A percentile compares a stretch with the other conserved stretches of the same genome.
phyloP scores from a whole-genome alignment of 2,888 invertebrate genomes.

The Quadroppia sp. region DNA sequence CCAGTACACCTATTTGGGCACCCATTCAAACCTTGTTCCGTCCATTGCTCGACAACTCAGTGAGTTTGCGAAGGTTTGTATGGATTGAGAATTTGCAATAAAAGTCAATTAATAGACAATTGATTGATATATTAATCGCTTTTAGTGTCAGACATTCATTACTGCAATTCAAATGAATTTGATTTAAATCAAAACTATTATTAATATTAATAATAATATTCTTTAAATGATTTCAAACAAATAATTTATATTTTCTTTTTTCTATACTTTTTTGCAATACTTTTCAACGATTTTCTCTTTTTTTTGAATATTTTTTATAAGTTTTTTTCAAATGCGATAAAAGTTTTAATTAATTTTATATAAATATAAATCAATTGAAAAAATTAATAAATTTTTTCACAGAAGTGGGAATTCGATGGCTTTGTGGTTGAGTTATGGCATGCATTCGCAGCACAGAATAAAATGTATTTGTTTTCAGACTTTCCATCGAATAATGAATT shows the following conservation, averaged over 20 bases:
- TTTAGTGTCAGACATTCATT: no score
- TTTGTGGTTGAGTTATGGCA: constrained; percentile 83
- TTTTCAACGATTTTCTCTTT: no score
- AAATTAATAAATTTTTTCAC: constrained; percentile 53
- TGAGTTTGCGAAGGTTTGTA: constrained; percentile 58
- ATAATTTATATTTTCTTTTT: not conserved
- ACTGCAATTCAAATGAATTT: no score
- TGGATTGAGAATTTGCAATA: not conserved
- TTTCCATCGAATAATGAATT: not conserved
- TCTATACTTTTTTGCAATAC: not conserved
- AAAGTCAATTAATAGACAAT: no score
- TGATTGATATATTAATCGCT: no score
- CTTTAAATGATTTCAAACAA: no score
- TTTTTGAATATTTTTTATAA: no score
- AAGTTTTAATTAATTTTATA: not conserved
- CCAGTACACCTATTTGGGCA: constrained; percentile 68
- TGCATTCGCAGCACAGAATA: constrained; percentile 62
- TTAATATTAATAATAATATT: no score
- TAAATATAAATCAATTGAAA: not conserved
- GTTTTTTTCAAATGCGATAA: not conserved
- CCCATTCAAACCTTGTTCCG: constrained; percentile 33
- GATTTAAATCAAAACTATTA: no score
- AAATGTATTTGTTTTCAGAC: constrained; percentile 51
- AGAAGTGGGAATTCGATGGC: constrained; percentile 79
- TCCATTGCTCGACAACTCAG: constrained; percentile 66